Conservation (phyloP, 2,113 vertebrate species). For the Myocastor coypus region DNA sequence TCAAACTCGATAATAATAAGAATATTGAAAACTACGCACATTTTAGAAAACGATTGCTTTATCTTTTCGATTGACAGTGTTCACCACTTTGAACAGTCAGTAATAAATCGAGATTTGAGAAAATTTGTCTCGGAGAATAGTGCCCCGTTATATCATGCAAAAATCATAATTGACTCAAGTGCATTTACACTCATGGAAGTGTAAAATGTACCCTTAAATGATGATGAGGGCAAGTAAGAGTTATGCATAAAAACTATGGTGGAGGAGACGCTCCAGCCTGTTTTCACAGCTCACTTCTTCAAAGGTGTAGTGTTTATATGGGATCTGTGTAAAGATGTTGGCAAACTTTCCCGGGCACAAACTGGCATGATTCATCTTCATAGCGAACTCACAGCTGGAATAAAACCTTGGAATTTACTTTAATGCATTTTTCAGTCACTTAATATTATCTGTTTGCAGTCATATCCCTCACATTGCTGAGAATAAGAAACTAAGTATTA, state of each 20-base stretch:
- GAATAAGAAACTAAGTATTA: constrained; percentile 12
- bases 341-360: constrained; percentile 61
- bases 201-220: neutral
- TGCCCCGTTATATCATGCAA: neutral
- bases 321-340: constrained; percentile 65
- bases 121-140: constrained; percentile 24
- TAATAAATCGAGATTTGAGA: neutral
- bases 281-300: constrained; percentile 62
- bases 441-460: constrained; percentile 68
- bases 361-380: constrained; percentile 62
- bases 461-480: neutral
- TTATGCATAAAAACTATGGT: neutral
- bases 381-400: constrained; percentile 72
- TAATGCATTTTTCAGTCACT: constrained; percentile 58
- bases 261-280: constrained; percentile 52
- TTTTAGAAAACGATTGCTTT: constrained; percentile 48
- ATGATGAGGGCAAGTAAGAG: constrained; percentile 66
- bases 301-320: constrained; percentile 46
- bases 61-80: constrained; percentile 14
- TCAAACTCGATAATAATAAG: constrained; percentile 22
- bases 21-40: constrained; percentile 40
- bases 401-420: constrained; percentile 61
- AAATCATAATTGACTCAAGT: constrained; percentile 59
- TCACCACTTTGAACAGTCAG: constrained; percentile 20
- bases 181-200: constrained; percentile 37